phyloP scores from a whole-genome alignment of 2,888 invertebrate species.

The Platerodrilus igneus region DNA sequence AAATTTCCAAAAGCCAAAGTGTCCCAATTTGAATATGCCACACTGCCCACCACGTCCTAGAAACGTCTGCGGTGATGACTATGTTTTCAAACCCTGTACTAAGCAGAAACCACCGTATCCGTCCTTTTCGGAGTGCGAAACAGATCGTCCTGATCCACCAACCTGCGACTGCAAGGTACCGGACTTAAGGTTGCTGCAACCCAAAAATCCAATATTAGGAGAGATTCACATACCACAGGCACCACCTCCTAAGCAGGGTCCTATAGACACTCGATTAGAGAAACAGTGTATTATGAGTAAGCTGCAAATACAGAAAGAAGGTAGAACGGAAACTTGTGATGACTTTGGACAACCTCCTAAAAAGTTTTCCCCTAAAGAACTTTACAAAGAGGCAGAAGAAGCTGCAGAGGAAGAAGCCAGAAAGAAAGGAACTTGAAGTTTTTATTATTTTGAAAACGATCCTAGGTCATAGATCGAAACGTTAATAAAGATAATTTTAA shows the following conservation, averaged over 20 bases:
- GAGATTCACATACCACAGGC: constrained; percentile 20
- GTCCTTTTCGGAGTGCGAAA: constrained; percentile 34
- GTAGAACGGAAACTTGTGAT: constrained; percentile 28
- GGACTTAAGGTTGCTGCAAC: constrained; percentile 30
- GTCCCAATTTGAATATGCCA: background rate
- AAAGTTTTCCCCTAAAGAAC: constrained; percentile 26
- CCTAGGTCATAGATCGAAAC: no score
- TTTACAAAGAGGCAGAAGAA: constrained; percentile 3
- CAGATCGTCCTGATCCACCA: constrained; percentile 24
- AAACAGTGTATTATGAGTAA: constrained; percentile 29
- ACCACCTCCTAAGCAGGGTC: constrained; percentile 27
- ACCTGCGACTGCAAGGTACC: constrained; percentile 31
- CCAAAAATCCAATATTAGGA: constrained; percentile 25
- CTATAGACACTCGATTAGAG: constrained; percentile 29
- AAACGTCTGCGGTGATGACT: constrained; percentile 1
- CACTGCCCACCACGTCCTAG: background rate
- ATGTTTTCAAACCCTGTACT: constrained; percentile 23
- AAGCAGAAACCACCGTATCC: constrained; percentile 34
- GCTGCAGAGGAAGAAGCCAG: background rate
- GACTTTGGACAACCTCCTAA: constrained; percentile 28
- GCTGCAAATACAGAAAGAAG: constrained; percentile 26
- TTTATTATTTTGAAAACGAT: no score
- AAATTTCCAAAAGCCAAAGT: no score
- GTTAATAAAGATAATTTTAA: no score
- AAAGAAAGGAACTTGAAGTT: background rate